Evolutionary conservation across 2,888 invertebrate genomes (phyloP), one percentile per base, ranked within the genome.

Genomic region (Chirona hameri): DNA sequence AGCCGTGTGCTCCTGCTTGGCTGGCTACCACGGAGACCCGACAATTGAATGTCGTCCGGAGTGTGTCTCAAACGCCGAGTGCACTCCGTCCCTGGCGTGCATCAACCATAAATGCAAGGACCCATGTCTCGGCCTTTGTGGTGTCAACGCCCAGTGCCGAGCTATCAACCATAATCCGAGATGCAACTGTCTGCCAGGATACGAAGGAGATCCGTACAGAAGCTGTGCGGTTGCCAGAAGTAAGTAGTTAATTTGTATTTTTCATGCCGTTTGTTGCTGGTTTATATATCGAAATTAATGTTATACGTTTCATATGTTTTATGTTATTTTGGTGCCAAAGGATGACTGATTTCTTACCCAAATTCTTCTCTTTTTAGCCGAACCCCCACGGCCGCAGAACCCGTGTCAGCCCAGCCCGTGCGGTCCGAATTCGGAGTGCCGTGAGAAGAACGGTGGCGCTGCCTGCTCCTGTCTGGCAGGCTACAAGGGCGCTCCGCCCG

Each of bases 31-130:
- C 88, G 92, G 92, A 21, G 95, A 95, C 89, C n/a, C 95, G 5
- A 91, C 91, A 85, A 89, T 90, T 82, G 94, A 93, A 85, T 95
- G 91, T 86, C 92, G 93, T 87, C 95, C 95, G 52, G 95, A 96
- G 90, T 96, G 96, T 88, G 92, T 95, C n/a, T 46, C 69, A n/a
- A 80, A 95, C 88, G 93, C 94, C 0, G 95, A 95, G 86, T 96
- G 96, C 88, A 90, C 92, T 24, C 88, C 91, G 5, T 91, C 92
- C 85, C 92, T 93, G 87, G 92, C 94, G 27, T 96, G 96, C 83
- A 85, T 87, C 55, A 86, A 86, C 82, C 85, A 85, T 29, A 86
- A 87, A 72, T 88, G 87, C 69, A 80, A 84, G 24, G 84, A 87
- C 82, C 86, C 86, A 72, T 86, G 86, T 81, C 81, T 83, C 21